A percentile compares a stretch with the other conserved stretches of the same genome.
phyloP scores from a whole-genome alignment of 1,140 invertebrate species.

The Musca vetustissima region DNA sequence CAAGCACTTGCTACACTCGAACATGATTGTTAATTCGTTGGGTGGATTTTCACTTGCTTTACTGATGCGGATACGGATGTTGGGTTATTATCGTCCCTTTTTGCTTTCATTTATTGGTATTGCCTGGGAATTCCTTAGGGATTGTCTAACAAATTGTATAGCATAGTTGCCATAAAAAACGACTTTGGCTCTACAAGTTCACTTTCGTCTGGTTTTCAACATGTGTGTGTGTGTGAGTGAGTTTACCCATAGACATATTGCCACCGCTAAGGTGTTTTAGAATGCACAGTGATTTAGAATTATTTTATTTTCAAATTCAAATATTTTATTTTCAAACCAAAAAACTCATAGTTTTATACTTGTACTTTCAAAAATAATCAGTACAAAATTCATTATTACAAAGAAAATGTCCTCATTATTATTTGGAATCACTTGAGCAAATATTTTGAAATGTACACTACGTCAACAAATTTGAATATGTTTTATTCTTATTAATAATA shows the following conservation, averaged over 20 bases:
- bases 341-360: too few species aligned
- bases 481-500: too few species aligned
- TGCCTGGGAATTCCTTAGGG: constrained; percentile 54
- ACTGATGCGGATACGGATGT: constrained; percentile 29
- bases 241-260: not conserved
- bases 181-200: constrained; percentile 18
- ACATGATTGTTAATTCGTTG: constrained; percentile 53
- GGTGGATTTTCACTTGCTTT: constrained; percentile 55
- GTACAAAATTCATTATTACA: too few species aligned
- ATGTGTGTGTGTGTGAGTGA: not conserved
- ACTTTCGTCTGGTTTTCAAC: constrained; percentile 7
- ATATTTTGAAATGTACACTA: too few species aligned
- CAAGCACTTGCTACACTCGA: too few species aligned
- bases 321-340: too few species aligned
- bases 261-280: not conserved
- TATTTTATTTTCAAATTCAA: too few species aligned
- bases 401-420: too few species aligned
- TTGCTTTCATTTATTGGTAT: constrained; percentile 52
- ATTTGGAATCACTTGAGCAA: too few species aligned
- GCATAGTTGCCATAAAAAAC: constrained; percentile 20
- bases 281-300: too few species aligned
- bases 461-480: too few species aligned
- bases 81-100: constrained; percentile 34
- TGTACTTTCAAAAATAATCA: too few species aligned
- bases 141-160: constrained; percentile 31